Base-by-base conservation (phyloP, 2,888 invertebrate species). In the Apoda limacodes region DNA sequence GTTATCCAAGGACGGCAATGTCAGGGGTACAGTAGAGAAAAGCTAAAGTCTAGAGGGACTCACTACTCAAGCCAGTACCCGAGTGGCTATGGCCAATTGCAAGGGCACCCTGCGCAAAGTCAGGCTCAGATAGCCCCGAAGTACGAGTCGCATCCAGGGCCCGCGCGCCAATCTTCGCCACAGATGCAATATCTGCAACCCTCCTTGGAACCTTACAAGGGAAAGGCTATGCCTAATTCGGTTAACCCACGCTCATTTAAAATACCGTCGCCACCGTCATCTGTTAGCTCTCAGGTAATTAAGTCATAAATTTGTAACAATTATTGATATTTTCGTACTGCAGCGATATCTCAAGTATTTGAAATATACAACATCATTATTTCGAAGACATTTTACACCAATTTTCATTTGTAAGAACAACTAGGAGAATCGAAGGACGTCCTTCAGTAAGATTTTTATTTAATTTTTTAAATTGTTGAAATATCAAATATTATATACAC, bases 201-300 rank as follows among this genome's bases (percentile, higher is more conserved):
- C 11, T 50, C 39, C 25, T 30, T 55, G 1, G 48, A 48, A 10
- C 71, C 72, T 26, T 78, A 67, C 50, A 78, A 78, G 43, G 42
- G 52, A 13, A 70, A 75, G 45, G 29, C 17, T 60, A 5, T 40
- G 43, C 11, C 39, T 55, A 15, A 34, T 42, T 12, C 45, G 11
- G 37, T 42, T 15, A 60, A 51, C 35, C 31, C 60, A 26, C 61
- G 69, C 22, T 54, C 74, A 13, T 82, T 82, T 46, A 82, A 82
- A 47, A 59, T 82, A 55, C 82, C 82, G 14, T 81, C 81, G 7
- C 81, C 81, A 25, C 78, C 81, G 1, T 63, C 59, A 33, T 54
- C 70, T 1, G 55, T 52, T 9, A 38, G 57, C 2, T 39, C 69
- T 20, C 76, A 75, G 65, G 76, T 75, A 40, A 38, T 17, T 6